Conservation (phyloP, 2,888 invertebrate species). For the Campoplex capitator region DNA sequence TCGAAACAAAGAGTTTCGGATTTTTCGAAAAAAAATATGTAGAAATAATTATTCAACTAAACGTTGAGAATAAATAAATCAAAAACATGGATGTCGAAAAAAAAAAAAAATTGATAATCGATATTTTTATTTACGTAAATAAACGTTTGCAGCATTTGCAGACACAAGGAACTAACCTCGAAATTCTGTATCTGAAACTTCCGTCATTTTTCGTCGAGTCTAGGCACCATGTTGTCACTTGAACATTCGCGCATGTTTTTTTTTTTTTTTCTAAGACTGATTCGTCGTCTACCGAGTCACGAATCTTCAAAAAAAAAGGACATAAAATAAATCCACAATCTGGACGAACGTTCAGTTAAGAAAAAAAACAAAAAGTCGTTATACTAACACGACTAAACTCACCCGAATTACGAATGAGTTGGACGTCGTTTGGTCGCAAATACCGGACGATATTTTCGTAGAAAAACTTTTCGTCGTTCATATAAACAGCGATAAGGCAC, state of each 20-base stretch:
- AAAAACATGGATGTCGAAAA: background rate
- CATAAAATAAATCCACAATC: slow-evolving; percentile 6
- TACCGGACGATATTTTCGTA: slow-evolving; percentile 21
- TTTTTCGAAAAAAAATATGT: background rate
- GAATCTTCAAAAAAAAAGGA: slow-evolving; percentile 18
- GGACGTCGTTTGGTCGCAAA: slow-evolving; percentile 12
- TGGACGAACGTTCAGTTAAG: background rate
- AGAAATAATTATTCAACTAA: background rate
- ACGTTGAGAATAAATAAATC: background rate
- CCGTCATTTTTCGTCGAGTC: slow-evolving; percentile 79
- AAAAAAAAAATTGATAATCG: background rate
- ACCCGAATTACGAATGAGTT: slow-evolving; percentile 13
- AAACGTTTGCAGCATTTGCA: slow-evolving; percentile 22
- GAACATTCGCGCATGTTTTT: slow-evolving; percentile 79
- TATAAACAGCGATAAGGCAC: slow-evolving; percentile 44
- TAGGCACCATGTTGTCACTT: slow-evolving; percentile 81
- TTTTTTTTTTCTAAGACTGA: slow-evolving; percentile 44
- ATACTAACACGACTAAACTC: slow-evolving; percentile 24
- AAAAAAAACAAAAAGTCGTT: background rate
- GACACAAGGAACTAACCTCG: slow-evolving; percentile 78
- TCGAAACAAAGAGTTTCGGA: slow-evolving; percentile 25
- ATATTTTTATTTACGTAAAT: slow-evolving; percentile 2
- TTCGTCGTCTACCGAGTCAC: slow-evolving; percentile 4
- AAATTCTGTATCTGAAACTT: slow-evolving; percentile 73
- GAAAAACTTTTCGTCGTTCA: slow-evolving; percentile 28